These are phyloP conservation scores for Emydura subglobosa DNA, from an alignment of 2,113 vertebrate genomes.

Conservation along the genomic window DNA sequence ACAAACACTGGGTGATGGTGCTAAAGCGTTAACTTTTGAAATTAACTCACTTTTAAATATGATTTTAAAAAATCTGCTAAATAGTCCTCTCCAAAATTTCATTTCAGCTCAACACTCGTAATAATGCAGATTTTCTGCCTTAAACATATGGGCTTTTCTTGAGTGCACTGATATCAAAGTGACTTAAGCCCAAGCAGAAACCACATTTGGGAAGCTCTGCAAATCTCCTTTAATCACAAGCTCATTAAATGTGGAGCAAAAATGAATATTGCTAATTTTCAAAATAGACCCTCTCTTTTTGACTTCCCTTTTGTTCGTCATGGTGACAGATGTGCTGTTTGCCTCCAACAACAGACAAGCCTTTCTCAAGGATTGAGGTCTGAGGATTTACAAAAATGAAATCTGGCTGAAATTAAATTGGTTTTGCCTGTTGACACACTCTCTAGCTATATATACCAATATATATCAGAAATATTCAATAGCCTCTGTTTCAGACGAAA, in stretches of 20 bases:
- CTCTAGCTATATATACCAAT: background rate
- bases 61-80: background rate
- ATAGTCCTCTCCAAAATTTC: background rate
- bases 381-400: constrained; percentile 44
- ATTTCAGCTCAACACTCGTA: constrained; percentile 39
- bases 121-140: constrained; percentile 51
- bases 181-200: constrained; percentile 44
- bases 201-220: constrained; percentile 19
- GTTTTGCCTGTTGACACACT: constrained; percentile 17
- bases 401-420: constrained; percentile 30
- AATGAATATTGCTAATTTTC: constrained; percentile 37
- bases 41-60: background rate
- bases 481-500: background rate
- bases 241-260: constrained; percentile 47
- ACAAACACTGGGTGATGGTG: background rate
- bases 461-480: constrained; percentile 11
- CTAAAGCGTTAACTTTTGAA: background rate
- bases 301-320: background rate
- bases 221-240: constrained; percentile 49
- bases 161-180: background rate
- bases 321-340: constrained; percentile 25
- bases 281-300: constrained; percentile 36
- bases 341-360: background rate
- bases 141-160: constrained; percentile 24
- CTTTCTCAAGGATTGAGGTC: background rate